Evolutionary conservation across 2,888 invertebrate genomes (phyloP).

Genomic region (Hylaea fasciaria): DNA sequence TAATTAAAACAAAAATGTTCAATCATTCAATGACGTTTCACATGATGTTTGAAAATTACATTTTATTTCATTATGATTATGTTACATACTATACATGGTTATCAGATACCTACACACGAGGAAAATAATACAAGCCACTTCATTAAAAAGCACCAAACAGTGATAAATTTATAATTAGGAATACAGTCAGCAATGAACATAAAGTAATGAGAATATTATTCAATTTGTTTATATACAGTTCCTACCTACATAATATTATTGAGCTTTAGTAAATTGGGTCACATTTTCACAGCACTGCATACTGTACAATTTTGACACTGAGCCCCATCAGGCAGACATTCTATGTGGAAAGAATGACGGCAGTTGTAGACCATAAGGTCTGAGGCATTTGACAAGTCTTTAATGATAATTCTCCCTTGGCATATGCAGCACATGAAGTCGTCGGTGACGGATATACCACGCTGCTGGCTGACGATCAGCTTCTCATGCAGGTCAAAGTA

Average conservation of each 20-base stretch:
- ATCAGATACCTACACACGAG: slow-evolving; percentile 44
- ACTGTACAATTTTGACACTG: slow-evolving; percentile 67
- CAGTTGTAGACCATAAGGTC: slow-evolving; percentile 94
- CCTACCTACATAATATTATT: slow-evolving; percentile 55
- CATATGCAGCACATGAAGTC: slow-evolving; percentile 92
- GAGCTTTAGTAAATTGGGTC: slow-evolving; percentile 59
- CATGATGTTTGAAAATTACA: slow-evolving; percentile 1
- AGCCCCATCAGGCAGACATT: slow-evolving; percentile 87
- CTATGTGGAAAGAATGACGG: slow-evolving; percentile 94
- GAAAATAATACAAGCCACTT: slow-evolving; percentile 67
- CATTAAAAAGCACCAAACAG: slow-evolving; percentile 70
- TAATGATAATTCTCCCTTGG: slow-evolving; percentile 89
- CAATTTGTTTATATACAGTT: slow-evolving; percentile 53
- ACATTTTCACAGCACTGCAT: slow-evolving; percentile 78
- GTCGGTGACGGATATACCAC: slow-evolving; percentile 90
- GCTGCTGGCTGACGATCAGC: slow-evolving; percentile 90
- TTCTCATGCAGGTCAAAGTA: slow-evolving; percentile 95
- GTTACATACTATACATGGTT: slow-evolving; percentile 16
- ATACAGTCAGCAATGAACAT: slow-evolving; percentile 42
- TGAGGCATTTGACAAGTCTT: slow-evolving; percentile 88
- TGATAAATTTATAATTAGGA: slow-evolving; percentile 44
- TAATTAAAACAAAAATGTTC: too few relatives aligned
- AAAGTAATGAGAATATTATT: slow-evolving; percentile 50
- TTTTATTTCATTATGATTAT: slow-evolving; percentile 5
- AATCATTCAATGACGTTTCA: background rate